A percentile compares a stretch with the other conserved stretches of the same genome.
Evolutionary conservation across 2,888 invertebrate genomes (phyloP).

Genomic region (Hyposoter dolosus): DNA sequence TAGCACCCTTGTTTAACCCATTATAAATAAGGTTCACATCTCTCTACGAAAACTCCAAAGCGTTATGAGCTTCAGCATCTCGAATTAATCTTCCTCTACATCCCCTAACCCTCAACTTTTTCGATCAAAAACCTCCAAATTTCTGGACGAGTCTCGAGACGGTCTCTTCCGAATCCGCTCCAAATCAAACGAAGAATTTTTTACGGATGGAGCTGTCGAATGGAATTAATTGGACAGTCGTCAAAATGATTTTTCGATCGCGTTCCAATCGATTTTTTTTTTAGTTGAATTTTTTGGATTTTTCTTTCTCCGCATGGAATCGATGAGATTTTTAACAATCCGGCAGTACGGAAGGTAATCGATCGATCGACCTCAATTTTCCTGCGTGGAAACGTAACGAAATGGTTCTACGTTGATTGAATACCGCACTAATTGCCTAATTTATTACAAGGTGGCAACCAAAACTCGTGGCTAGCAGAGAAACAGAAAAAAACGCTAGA

Average conservation of each 20-base stretch:
- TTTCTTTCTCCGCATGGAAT: background rate
- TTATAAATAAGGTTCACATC: conserved; percentile 82
- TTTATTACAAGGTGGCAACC: conserved; percentile 73
- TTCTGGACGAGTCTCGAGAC: background rate
- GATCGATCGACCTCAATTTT: conserved; percentile 1
- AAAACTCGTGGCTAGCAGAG: conserved; percentile 27
- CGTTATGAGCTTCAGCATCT: conserved; percentile 77
- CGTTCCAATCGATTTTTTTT: background rate
- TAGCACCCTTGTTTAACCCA: conserved; percentile 84
- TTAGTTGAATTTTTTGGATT: background rate
- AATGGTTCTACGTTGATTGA: conserved; percentile 75
- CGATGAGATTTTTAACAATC: background rate
- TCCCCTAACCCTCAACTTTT: conserved; percentile 55
- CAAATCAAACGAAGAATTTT: background rate
- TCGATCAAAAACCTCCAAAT: background rate
- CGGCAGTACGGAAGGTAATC: background rate
- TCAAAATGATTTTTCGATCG: background rate
- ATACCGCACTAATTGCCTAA: conserved; percentile 80
- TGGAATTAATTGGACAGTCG: background rate
- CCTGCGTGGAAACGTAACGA: conserved; percentile 3
- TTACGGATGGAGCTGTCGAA: background rate
- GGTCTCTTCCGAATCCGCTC: background rate
- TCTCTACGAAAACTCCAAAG: conserved; percentile 77
- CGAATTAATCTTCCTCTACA: conserved; percentile 71
- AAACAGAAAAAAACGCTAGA: conserved; percentile 19